Evolutionary conservation across 2,888 invertebrate genomes (phyloP).

Genomic region (Chaetoderma sp.): DNA sequence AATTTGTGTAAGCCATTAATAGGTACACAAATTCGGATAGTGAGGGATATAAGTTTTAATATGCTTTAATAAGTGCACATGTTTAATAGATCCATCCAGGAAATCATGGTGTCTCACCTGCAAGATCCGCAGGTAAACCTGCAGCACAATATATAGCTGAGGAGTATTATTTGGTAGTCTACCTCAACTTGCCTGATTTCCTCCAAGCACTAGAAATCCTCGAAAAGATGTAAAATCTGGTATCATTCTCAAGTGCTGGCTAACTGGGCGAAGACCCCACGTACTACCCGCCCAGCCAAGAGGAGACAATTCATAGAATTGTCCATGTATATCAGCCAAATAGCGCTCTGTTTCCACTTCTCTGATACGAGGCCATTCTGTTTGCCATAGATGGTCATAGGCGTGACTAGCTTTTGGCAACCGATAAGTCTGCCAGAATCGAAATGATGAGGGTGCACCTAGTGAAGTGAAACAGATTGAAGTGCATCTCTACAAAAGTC

Average conservation of each 20-base stretch:
- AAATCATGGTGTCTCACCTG: too few species aligned
- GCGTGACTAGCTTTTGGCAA: constrained; percentile 42
- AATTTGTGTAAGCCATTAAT: too few species aligned
- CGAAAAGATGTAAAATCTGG: constrained; percentile 39
- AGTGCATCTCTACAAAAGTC: too few species aligned
- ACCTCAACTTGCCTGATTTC: constrained; percentile 31
- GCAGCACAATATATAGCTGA: too few species aligned
- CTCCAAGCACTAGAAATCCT: constrained; percentile 37
- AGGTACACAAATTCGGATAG: too few species aligned
- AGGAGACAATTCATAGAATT: constrained; percentile 40
- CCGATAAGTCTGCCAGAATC: constrained; percentile 39
- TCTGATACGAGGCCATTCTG: constrained; percentile 39
- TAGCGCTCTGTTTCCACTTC: constrained; percentile 41
- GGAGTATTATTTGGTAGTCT: too few species aligned
- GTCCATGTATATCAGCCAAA: constrained; percentile 40
- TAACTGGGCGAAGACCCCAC: constrained; percentile 37
- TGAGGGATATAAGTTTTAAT: too few species aligned
- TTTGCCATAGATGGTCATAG: constrained; percentile 40
- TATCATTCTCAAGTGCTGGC: constrained; percentile 35
- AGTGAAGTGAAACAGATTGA: too few species aligned
- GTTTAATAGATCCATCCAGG: too few species aligned
- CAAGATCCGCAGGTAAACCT: too few species aligned
- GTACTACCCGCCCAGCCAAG: constrained; percentile 39
- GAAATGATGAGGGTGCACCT: constrained; percentile 7
- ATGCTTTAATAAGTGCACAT: too few species aligned